A percentile compares a stretch with the other conserved stretches of the same genome.
Evolutionary conservation across 2,797 vertebrate species (phyloP).

Genomic region (Tachyglossus aculeatus): DNA sequence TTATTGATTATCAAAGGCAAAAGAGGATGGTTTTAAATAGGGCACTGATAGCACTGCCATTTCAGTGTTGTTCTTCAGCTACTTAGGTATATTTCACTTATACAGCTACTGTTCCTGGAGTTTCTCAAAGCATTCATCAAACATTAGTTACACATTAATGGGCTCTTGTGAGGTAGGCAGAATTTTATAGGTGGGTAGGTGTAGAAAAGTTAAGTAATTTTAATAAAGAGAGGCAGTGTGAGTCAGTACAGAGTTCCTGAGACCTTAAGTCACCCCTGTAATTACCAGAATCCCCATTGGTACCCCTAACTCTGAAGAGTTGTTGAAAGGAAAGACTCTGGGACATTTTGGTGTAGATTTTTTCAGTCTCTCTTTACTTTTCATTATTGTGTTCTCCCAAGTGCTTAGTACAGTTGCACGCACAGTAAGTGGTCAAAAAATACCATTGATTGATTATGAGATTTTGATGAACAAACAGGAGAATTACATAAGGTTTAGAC

Average conservation of each 20-base stretch:
- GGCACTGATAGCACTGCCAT: not conserved
- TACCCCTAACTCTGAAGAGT: not conserved
- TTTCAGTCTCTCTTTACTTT: too few relatives aligned
- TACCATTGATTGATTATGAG: too few relatives aligned
- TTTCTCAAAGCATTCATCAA: fast-evolving
- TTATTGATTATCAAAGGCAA: not conserved
- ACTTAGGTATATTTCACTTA: not conserved
- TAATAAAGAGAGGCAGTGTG: not conserved
- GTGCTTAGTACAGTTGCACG: too few relatives aligned
- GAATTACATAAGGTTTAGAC: too few relatives aligned
- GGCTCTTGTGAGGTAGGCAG: not conserved
- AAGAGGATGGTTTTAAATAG: not conserved
- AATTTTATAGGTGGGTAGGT: not conserved
- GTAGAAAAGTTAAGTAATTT: not conserved
- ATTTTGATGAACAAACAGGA: too few relatives aligned
- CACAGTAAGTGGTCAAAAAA: too few relatives aligned
- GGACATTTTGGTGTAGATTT: not conserved
- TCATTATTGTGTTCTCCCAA: too few relatives aligned
- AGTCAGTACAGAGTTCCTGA: not conserved
- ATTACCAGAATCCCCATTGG: not conserved
- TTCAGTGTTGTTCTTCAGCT: not conserved
- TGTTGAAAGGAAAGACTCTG: too few relatives aligned
- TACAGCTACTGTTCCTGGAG: not conserved
- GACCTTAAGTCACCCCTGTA: not conserved
- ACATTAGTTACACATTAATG: fast-evolving